Evolutionary conservation across 1,140 invertebrate genomes (phyloP), one percentile per base, ranked within the genome.

Genomic region (Danaus melanippus): DNA sequence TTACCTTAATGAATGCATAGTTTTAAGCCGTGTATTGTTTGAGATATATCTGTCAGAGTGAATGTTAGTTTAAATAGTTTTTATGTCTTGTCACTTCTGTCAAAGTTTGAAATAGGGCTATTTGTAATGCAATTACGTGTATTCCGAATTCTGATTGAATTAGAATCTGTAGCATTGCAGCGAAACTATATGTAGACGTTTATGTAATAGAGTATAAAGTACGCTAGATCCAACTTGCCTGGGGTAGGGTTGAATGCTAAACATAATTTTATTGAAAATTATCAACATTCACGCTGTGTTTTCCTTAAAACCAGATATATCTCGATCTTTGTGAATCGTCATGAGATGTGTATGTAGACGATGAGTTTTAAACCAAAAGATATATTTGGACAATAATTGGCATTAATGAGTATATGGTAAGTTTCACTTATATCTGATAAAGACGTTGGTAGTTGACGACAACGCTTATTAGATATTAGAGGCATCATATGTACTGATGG

Each of bases 381-480:
- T 66, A 71, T 66, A 62, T 69, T 80, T 71, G 74, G 74, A 75
- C 74, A 66, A 64, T 76, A 76, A 68, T 74, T 72, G 69, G 63
- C 72, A 76, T 77, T 74, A 62, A 65, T 71, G 71, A 65, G 64
- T 58, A 51, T 76, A 78, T 74, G 82, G 82, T 85, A 85, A 85
- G 82, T 85, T 74, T 72, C 69, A 75, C 21, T 32, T 32, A 8
- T 76, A 72, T 79, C 62, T 64, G 66, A 73, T 60, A 54, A 63
- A 65, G 61, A 60, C 69, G 64, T 71, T 58, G 60, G 76, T 84
- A 82, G 82, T 78, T 69, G 62, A 72, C 63, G 69, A 80, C 66
- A 66, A 53, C 60, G 76, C 76, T 84, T 85, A 67, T 77, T 81
- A 83, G 75, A 67, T 17, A 64, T 71, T 85, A 85, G 82, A 79